These are phyloP conservation scores for Pseudachorutes palmiensis DNA, from an alignment of 1,140 invertebrate species.

Conservation along the genomic window DNA sequence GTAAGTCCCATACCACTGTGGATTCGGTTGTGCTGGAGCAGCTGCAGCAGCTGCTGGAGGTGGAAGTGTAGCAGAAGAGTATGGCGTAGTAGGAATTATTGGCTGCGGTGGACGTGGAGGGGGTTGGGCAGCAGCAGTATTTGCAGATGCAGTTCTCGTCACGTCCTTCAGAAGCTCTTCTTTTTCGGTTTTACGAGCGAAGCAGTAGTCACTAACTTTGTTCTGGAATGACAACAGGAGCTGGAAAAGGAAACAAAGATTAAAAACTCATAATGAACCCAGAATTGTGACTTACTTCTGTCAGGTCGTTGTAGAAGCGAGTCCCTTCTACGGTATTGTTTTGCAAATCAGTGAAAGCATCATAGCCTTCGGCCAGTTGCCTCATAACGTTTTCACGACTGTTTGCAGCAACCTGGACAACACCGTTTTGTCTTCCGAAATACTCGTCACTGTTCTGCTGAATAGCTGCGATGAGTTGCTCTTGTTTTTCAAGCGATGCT, in stretches of 20 bases:
- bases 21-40: constrained; percentile 17
- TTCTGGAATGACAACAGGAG: constrained; percentile 91
- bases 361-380: constrained; percentile 70
- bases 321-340: constrained; percentile 87
- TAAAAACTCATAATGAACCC: background rate
- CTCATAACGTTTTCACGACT: constrained; percentile 33
- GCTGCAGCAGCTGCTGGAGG: constrained; percentile 32
- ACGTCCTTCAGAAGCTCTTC: constrained; percentile 90
- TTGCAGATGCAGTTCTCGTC: constrained; percentile 48
- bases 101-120: constrained; percentile 40
- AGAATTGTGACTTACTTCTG: constrained; percentile 49
- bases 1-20: background rate
- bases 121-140: constrained; percentile 43
- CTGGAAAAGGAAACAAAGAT: constrained; percentile 45
- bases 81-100: constrained; percentile 37
- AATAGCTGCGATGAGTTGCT: constrained; percentile 65
- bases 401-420: constrained; percentile 40
- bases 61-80: constrained; percentile 30
- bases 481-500: constrained; percentile 69
- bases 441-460: constrained; percentile 49
- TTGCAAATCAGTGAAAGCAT: constrained; percentile 82
- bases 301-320: constrained; percentile 98
- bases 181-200: constrained; percentile 97
- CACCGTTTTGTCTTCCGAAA: constrained; percentile 48
- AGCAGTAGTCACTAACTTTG: constrained; percentile 96